Base-by-base conservation (phyloP, 2,797 vertebrate genomes). In the Argyrosomus regius region DNA sequence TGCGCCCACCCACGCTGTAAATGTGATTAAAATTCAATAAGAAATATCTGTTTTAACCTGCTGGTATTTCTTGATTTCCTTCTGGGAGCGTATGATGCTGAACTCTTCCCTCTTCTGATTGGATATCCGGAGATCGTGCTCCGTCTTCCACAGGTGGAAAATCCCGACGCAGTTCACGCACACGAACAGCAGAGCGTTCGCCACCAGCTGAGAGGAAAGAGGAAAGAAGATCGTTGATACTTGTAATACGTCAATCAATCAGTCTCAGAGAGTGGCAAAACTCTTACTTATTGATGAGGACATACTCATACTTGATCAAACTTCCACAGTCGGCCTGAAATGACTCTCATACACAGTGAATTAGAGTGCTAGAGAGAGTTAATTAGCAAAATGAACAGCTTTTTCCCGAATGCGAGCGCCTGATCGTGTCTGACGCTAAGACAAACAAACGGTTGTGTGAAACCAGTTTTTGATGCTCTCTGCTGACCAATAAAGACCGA, bases 151-250 rank as follows among this genome's bases (percentile, higher is more conserved):
- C 83, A 96, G 95, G 80, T 98, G 97, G 84, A 97, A 98, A 6
- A 95, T 83, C 16, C 97, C 97, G 0, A 96, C 89, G 18, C 94
- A 89, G 64, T 98, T 98, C 31, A 96, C 95, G 22, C 97, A 97
- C 54, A 96, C 49, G 24, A 98, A 96, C 59, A 98, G 71, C 52
- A 97, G 85, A 0, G 90, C 94, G 0, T 98, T 97, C 1, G 97
- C 96, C 56, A 96, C 90, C 84, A 98, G 79, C 97, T 98, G 92
- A 11, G 59, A n/a, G 39, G 12, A 28, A 12, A 66, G 59, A 61
- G 20, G 3, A 56, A 58, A 31, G 35, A 28, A 49, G 74, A 41
- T 61, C 6, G 49, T 18, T 43, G 9, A 54, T 12, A 13, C 14
- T 31, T 46, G 41, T 18, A 6, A 64, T 3, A 49, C 18, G 12